Conservation (phyloP, 1,140 invertebrate species). For the Neodiprion virginianus region DNA sequence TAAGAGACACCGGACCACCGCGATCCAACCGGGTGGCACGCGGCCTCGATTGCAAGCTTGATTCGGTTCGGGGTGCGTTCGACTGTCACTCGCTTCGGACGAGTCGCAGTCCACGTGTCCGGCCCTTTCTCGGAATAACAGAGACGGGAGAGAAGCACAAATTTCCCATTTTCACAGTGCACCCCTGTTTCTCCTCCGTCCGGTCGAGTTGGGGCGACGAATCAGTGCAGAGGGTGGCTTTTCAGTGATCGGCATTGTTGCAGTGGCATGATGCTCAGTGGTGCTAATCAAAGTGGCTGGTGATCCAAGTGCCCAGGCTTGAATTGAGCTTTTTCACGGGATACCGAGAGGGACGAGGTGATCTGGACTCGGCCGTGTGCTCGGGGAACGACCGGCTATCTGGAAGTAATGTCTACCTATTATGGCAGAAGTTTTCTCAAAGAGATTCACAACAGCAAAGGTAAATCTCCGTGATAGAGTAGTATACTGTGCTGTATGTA, state of each 20-base stretch:
- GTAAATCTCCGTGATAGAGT: constrained; percentile 39
- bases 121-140: neutral
- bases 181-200: too few species aligned
- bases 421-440: constrained; percentile 54
- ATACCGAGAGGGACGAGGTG: too few species aligned
- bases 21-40: too few species aligned
- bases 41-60: neutral
- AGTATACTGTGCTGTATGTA: constrained; percentile 25
- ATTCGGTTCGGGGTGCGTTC: neutral
- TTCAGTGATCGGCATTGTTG: neutral
- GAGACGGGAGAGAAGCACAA: neutral
- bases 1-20: neutral
- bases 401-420: constrained; percentile 56
- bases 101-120: neutral
- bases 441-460: constrained; percentile 53
- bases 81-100: neutral
- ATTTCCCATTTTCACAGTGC: neutral
- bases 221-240: neutral
- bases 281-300: neutral
- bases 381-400: neutral
- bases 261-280: neutral
- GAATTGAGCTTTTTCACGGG: too few species aligned
- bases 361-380: too few species aligned
- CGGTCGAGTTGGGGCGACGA: neutral
- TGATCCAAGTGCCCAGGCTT: neutral